Base-by-base conservation (phyloP, 2,888 invertebrate species). In the Ophion obscuratus region DNA sequence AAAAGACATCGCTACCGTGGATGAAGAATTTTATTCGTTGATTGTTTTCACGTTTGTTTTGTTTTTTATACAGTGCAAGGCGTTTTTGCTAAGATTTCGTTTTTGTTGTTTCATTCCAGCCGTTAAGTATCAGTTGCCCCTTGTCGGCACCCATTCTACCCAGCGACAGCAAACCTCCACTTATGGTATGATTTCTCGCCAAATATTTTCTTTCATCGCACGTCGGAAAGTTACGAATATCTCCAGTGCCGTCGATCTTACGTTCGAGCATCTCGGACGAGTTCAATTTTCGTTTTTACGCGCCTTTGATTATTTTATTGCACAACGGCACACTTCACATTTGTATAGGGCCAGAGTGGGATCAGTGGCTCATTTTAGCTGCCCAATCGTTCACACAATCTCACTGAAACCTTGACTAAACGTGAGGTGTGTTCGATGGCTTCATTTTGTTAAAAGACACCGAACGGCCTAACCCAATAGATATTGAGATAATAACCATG, bases 141-240 rank as follows among this genome's bases (percentile, higher is more conserved):
- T 93, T 94, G 93, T 94, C 94, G 92, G 94, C 94, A 93, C 94
- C 94, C 90, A 94, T 94, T 93, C 93, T 94, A 91, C 92, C 94
- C 92, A 93, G 94, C 88, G 94, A 94, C 93, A 94, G 93, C 93
- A 94, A 94, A 93, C 94, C 94, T 92, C 94, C 94, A 92, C 94
- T 94, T 93, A 94, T 94, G 94, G 94, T 94, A 94, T 92, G 94
- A 93, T 93, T 93, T 93, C 88, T 85, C 81, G 81, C 81, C 62
- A 68, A 68, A 77, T 24, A 76, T 47, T 88, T 87, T 75, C 47
- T 66, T 84, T 59, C 80, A 81, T 73, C 74, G 81, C 74, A 73
- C 80, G 40, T 61, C 76, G 66, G 53, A 71, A 24, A 31, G 17
- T 81, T 85, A 64, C 47, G 11, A 64, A 47, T 31, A 71, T 17